Conservation (phyloP, 2,888 invertebrate species). For the Rhyacophila evoluta region DNA sequence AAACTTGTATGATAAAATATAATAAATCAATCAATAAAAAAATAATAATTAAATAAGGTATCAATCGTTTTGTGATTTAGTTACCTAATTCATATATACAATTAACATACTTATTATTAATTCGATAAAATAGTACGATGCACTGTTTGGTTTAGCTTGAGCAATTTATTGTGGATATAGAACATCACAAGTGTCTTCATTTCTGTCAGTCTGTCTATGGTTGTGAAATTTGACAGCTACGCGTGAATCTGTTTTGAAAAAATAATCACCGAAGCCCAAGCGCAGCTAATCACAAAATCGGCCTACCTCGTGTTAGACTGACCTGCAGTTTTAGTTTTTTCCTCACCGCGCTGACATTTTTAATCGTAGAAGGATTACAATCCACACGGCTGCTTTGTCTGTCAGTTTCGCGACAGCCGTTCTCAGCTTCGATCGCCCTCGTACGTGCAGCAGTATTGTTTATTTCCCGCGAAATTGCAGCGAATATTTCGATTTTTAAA, state of each 20-base stretch:
- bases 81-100: too few species aligned
- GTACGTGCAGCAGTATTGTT: background rate
- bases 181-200: background rate
- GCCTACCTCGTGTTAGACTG: background rate
- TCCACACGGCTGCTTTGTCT: background rate
- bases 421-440: constrained; percentile 8
- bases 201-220: background rate
- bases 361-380: constrained; percentile 5
- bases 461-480: constrained; percentile 2
- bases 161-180: too few species aligned
- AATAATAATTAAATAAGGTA: too few species aligned
- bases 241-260: constrained; percentile 11
- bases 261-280: background rate
- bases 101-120: too few species aligned
- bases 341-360: background rate
- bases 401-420: constrained; percentile 14
- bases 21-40: too few species aligned
- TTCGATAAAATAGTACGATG: too few species aligned
- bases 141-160: too few species aligned
- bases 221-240: background rate
- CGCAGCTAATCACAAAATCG: background rate
- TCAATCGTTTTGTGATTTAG: too few species aligned
- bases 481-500: background rate
- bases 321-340: background rate
- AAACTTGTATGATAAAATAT: too few species aligned